phyloP scores from a whole-genome alignment of 2,797 vertebrate species.

The Halcyon badia region DNA sequence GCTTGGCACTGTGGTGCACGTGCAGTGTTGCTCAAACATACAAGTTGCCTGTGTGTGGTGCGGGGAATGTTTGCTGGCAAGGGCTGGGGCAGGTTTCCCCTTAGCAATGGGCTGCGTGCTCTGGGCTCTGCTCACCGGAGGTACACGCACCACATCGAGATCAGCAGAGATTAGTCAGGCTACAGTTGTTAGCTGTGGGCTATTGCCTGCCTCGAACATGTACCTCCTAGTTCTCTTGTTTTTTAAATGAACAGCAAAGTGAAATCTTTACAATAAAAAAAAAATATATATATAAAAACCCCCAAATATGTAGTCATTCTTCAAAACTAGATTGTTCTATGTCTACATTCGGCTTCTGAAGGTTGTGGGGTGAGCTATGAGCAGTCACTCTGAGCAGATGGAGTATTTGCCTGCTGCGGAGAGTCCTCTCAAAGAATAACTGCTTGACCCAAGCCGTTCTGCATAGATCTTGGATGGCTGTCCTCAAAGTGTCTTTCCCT shows the following conservation, averaged over 20 bases:
- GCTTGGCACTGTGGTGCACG: not conserved
- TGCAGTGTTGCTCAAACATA: rapidly evolving
- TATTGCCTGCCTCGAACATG: not conserved
- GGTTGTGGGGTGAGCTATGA: not conserved
- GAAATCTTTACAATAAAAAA: not conserved
- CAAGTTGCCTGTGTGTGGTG: rapidly evolving
- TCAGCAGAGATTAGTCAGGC: not conserved
- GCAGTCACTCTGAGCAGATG: not conserved
- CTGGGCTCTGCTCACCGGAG: not conserved
- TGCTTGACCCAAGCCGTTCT: not conserved
- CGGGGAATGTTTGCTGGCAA: not conserved
- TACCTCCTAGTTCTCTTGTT: not conserved
- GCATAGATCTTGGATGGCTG: not conserved
- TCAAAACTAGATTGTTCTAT: not conserved
- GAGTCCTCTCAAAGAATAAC: not conserved
- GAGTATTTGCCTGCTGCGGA: not conserved
- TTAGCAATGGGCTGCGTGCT: rapidly evolving
- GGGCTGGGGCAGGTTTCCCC: not conserved
- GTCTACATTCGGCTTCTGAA: not conserved
- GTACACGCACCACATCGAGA: rapidly evolving
- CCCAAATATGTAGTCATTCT: not conserved
- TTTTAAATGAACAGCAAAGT: not conserved
- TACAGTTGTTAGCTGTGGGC: not conserved
- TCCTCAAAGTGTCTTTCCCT: not conserved
- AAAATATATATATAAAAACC: too few species aligned